Evolutionary conservation across 2,888 invertebrate genomes (phyloP).

Genomic region (Nemoura dubitans): DNA sequence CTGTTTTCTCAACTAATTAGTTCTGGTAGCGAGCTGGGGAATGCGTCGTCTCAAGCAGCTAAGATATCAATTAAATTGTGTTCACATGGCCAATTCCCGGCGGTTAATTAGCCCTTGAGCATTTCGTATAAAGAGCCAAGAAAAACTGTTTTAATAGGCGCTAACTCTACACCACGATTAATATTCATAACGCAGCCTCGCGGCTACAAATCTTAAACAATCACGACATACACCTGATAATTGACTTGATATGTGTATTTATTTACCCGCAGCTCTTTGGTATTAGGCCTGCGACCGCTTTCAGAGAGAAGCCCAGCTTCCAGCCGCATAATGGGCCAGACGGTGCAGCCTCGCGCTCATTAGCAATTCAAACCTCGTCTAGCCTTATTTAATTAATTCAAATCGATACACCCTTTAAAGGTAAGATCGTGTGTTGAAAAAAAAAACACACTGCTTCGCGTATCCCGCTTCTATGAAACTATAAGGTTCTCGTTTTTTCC

Average conservation of each 20-base stretch:
- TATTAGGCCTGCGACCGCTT: background rate
- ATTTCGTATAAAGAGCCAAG: background rate
- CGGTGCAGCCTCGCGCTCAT: slow-evolving; percentile 33
- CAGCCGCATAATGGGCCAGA: background rate
- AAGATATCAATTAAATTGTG: slow-evolving; percentile 12
- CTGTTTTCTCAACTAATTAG: slow-evolving; percentile 7
- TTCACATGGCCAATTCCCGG: background rate
- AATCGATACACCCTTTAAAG: slow-evolving; percentile 35
- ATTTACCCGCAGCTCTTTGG: slow-evolving; percentile 15
- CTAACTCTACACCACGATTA: background rate
- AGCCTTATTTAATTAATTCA: slow-evolving; percentile 47
- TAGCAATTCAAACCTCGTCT: slow-evolving; percentile 43
- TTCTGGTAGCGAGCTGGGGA: slow-evolving; percentile 3
- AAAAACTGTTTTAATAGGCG: slow-evolving; percentile 1
- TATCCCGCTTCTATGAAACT: background rate
- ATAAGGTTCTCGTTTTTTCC: background rate
- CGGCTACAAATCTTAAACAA: slow-evolving; percentile 36
- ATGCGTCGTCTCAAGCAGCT: background rate
- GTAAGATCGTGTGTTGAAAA: slow-evolving; percentile 32
- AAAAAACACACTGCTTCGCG: slow-evolving; percentile 27
- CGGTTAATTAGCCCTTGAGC: background rate
- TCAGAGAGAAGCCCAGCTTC: background rate
- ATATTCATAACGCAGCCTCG: slow-evolving; percentile 2
- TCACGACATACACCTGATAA: slow-evolving; percentile 37
- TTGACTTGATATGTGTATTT: slow-evolving; percentile 42